Evolutionary conservation across 2,888 invertebrate genomes (phyloP).

Genomic region (Labia minor): DNA sequence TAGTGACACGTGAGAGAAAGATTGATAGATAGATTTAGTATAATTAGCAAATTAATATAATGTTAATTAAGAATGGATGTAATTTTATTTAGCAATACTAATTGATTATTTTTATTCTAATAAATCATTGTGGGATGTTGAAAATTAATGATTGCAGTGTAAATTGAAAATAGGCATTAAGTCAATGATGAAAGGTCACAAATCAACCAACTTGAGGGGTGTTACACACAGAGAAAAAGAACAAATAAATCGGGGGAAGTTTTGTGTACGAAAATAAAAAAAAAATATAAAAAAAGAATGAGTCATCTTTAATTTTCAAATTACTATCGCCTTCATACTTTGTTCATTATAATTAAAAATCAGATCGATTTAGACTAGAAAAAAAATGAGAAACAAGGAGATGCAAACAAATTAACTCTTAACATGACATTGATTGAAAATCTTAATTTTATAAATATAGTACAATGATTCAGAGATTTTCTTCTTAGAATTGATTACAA

Average conservation of each 20-base stretch:
- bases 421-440: slow-evolving; percentile 1
- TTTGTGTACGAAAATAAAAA: no score
- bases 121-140: no score
- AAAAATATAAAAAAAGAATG: background rate
- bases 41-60: no score
- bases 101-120: no score
- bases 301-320: background rate
- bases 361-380: no score
- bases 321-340: background rate
- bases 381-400: background rate
- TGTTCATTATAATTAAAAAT: background rate
- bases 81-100: no score
- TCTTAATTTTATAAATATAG: background rate
- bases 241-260: background rate
- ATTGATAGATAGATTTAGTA: no score
- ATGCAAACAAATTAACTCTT: background rate
- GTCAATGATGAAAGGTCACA: background rate
- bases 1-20: no score
- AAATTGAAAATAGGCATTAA: slow-evolving; percentile 7
- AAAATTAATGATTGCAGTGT: no score
- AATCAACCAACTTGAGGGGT: background rate
- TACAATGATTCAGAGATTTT: no score
- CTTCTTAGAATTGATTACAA: no score
- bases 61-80: no score
- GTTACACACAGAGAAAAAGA: background rate